Evolutionary conservation across 2,113 vertebrate genomes (phyloP).

Genomic region (Silurus meridionalis): DNA sequence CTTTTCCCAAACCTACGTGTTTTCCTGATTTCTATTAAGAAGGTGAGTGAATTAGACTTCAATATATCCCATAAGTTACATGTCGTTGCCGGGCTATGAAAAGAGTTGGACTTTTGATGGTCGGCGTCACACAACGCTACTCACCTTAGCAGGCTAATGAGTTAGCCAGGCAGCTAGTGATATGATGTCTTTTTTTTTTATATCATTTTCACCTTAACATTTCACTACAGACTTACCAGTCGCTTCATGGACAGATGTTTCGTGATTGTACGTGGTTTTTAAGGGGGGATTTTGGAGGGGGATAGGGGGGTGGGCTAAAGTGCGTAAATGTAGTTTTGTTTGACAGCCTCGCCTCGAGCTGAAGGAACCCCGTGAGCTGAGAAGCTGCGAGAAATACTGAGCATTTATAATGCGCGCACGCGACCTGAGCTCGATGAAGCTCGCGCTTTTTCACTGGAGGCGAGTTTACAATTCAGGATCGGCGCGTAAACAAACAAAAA

Average conservation of each 20-base stretch:
- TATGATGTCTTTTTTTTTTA: not conserved
- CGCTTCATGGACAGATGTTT: not conserved
- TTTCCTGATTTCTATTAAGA: conserved; percentile 28
- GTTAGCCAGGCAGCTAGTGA: conserved; percentile 14
- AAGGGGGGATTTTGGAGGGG: not conserved
- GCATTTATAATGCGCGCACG: not conserved
- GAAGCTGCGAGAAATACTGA: not conserved
- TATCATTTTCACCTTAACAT: not conserved
- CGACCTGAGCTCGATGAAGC: no score
- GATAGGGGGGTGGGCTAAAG: not conserved
- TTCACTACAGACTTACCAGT: not conserved
- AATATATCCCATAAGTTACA: not conserved
- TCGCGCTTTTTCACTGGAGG: not conserved
- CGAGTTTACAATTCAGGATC: conserved; percentile 1
- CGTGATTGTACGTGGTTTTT: not conserved
- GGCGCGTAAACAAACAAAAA: conserved; percentile 35
- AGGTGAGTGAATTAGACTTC: conserved; percentile 37
- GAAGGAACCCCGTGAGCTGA: not conserved
- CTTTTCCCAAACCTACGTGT: conserved; percentile 19
- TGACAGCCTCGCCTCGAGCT: not conserved
- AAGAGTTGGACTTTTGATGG: not conserved
- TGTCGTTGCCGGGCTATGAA: not conserved
- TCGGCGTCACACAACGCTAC: conserved; percentile 25
- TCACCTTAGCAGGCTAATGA: conserved; percentile 27
- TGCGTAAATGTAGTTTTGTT: not conserved